Evolutionary conservation across 23 tunicate genomes (phyloP).

Genomic region (Ascidia mentula): DNA sequence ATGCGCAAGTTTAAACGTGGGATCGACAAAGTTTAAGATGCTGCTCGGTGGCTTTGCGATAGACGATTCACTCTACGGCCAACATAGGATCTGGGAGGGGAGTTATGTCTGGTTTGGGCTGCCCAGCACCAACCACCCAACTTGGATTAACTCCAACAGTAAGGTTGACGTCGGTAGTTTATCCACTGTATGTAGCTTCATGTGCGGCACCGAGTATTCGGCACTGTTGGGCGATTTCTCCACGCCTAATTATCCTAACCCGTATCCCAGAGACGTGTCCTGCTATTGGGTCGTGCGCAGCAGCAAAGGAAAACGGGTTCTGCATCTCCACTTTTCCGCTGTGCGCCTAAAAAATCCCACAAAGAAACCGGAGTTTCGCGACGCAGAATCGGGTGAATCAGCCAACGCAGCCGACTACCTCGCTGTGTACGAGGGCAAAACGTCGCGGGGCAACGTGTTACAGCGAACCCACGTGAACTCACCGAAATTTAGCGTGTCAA

Average conservation of each 20-base stretch:
- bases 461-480: neutral
- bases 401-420: neutral
- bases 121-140: neutral
- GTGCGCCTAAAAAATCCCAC: neutral
- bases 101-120: neutral
- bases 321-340: neutral
- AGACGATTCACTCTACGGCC: neutral
- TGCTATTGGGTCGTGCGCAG: slow-evolving; percentile 24
- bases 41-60: neutral
- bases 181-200: slow-evolving; percentile 18
- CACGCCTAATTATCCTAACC: slow-evolving; percentile 31
- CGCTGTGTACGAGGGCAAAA: neutral
- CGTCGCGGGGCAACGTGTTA: neutral
- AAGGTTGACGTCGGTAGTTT: neutral
- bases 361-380: neutral
- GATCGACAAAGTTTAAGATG: neutral
- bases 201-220: slow-evolving; percentile 22
- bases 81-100: neutral
- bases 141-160: neutral
- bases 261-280: slow-evolving; percentile 12
- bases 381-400: neutral
- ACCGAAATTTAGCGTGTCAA: neutral
- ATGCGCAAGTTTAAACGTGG: slow-evolving; percentile 8
- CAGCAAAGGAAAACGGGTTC: neutral
- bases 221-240: slow-evolving; percentile 24